Conservation (phyloP, 1,140 invertebrate species). For the Telenomus remus region DNA sequence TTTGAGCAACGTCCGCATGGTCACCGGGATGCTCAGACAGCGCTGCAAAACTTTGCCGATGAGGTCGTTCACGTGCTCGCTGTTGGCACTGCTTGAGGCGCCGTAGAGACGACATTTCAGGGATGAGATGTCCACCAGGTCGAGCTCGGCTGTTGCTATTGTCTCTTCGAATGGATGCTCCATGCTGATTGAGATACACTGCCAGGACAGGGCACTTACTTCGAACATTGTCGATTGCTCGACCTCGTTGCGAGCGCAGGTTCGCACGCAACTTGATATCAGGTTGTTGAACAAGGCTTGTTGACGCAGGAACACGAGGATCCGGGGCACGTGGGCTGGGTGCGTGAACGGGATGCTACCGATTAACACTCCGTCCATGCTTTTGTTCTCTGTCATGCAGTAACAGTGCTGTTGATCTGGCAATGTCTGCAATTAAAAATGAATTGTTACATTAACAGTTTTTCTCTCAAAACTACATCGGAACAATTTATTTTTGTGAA, state of each 20-base stretch:
- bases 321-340: conserved; percentile 92
- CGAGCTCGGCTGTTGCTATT: conserved; percentile 93
- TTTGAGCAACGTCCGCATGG: conserved; percentile 79
- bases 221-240: conserved; percentile 92
- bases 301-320: conserved; percentile 89
- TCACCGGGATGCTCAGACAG: conserved; percentile 93
- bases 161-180: conserved; percentile 95
- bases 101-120: conserved; percentile 80
- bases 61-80: conserved; percentile 83
- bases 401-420: conserved; percentile 96
- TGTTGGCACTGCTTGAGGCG: conserved; percentile 74
- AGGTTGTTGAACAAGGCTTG: conserved; percentile 95
- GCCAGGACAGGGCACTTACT: conserved; percentile 90
- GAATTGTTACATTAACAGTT: not conserved
- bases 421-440: conserved; percentile 79
- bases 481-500: too few relatives aligned
- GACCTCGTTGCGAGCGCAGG: conserved; percentile 79
- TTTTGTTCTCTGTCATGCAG: conserved; percentile 89
- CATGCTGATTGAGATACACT: conserved; percentile 91
- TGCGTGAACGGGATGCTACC: conserved; percentile 93
- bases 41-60: conserved; percentile 91
- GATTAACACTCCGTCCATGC: conserved; percentile 87
- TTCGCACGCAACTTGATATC: conserved; percentile 89
- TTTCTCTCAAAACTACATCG: too few relatives aligned
- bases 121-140: conserved; percentile 87